These are phyloP conservation scores for Anser brachyrhynchus DNA, from an alignment of 2,113 vertebrate genomes.

Conservation along the genomic window DNA sequence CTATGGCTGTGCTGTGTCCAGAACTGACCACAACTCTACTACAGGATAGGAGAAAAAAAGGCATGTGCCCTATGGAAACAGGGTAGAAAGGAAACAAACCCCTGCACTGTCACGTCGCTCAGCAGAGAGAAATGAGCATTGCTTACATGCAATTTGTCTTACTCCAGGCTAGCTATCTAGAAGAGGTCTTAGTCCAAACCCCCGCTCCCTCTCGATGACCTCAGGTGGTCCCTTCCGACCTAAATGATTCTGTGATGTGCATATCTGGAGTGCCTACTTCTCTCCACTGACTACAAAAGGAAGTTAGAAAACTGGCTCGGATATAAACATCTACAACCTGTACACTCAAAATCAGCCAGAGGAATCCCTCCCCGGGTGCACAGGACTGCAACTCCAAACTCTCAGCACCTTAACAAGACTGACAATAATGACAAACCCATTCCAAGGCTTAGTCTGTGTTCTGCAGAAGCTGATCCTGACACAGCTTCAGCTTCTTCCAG, in stretches of 20 bases:
- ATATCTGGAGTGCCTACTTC: not conserved
- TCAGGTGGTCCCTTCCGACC: not conserved
- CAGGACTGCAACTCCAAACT: not conserved
- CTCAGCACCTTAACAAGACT: not conserved
- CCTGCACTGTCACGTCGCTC: not conserved
- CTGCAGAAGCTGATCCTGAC: not conserved
- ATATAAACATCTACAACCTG: not conserved
- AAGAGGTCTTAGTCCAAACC: not conserved
- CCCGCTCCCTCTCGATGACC: no score
- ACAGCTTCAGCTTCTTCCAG: not conserved
- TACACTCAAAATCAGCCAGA: not conserved
- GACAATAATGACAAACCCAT: not conserved
- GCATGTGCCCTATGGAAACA: not conserved
- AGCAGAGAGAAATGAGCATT: not conserved
- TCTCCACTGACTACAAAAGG: not conserved
- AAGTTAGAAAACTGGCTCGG: not conserved
- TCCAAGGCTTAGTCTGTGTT: not conserved
- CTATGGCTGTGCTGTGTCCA: accelerated
- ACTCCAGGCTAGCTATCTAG: not conserved
- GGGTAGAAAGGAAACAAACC: not conserved
- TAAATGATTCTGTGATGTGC: not conserved
- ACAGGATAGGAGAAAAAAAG: not conserved
- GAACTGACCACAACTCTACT: not conserved
- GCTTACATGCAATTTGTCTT: not conserved
- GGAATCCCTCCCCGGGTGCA: not conserved